Base-by-base conservation (phyloP, 2,113 vertebrate genomes). In the Rutilus rutilus region DNA sequence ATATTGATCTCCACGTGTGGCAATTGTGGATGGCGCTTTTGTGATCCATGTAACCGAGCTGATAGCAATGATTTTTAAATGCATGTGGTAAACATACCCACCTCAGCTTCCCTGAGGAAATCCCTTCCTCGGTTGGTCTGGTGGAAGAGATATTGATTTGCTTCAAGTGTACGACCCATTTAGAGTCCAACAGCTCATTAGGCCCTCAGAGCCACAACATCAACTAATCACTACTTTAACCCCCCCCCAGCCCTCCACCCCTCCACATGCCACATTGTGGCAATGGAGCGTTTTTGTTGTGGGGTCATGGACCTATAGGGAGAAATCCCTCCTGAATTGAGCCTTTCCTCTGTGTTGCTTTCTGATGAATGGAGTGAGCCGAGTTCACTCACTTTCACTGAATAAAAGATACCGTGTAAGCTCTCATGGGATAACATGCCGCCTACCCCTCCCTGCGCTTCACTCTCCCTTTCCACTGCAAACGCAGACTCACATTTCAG, bases 321-420 rank as follows among this genome's bases (percentile, higher is more conserved):
- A 86, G 59, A 69, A 74, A 76, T 60, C 30, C 74, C 30, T 33
- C 67, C 75, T 30, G 75, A 78, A 33, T 83, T 25, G 57, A 81
- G 59, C 69, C 27, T 33, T 87, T 80, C 65, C 67, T 23, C 27
- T 83, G 39, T 82, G 45, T 85, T 84, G 33, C 64, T 52, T 65
- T 80, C 77, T 86, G 75, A 83, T 86, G 64, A 87, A 79, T 82
- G 77, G 27, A 83, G 36, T 64, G 21, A 83, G 21, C 59, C 6
- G 25, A 71, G 85, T 84, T 87, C 80, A 79, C 80, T 86, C 83
- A 85, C 64, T 82, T 74, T 79, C 54, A 23, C 33, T 88, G 86
- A 90, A 90, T 91, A 89, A 89, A 91, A 89, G 87, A 87, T 89
- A 50, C 42, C 47, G 62, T 67, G 86, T 65, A 74, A 77, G 78